Percentiles rank a stretch among this genome's conserved stretches.
Conservation (phyloP, 2,797 vertebrate genomes). For the Chelmon rostratus region DNA sequence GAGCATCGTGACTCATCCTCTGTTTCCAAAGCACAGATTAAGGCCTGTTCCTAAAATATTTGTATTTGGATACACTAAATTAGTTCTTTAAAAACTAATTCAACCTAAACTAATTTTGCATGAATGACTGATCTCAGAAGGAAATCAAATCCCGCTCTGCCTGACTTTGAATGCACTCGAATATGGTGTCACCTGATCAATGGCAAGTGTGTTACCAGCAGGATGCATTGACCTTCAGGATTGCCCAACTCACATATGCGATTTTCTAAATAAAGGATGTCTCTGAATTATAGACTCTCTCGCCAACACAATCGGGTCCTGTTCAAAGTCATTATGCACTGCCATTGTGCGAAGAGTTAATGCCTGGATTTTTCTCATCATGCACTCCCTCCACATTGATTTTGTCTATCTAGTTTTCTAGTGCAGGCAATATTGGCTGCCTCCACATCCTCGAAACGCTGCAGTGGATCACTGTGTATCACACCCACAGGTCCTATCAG, state of each 20-base stretch:
- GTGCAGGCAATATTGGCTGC: slow-evolving; percentile 10
- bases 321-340: slow-evolving; percentile 5
- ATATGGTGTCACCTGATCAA: slow-evolving; percentile 32
- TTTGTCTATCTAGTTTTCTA: slow-evolving; percentile 20
- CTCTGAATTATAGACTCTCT: background rate
- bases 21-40: background rate
- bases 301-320: background rate
- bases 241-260: background rate
- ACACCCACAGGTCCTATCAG: slow-evolving; percentile 37
- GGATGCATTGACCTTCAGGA: slow-evolving; percentile 21
- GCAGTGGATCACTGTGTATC: slow-evolving; percentile 23
- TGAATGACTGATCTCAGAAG: too few species aligned
- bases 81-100: too few species aligned
- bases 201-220: background rate
- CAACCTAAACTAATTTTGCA: too few species aligned
- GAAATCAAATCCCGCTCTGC: background rate
- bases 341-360: background rate
- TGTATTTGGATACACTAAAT: background rate
- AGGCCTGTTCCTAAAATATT: background rate
- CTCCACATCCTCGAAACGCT: slow-evolving; percentile 24
- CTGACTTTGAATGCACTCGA: slow-evolving; percentile 9
- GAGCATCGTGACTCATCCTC: background rate
- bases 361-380: background rate
- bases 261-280: slow-evolving; percentile 11
- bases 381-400: slow-evolving; percentile 25